Conservation (phyloP, 2,888 invertebrate genomes). For the Parelbella ahira region DNA sequence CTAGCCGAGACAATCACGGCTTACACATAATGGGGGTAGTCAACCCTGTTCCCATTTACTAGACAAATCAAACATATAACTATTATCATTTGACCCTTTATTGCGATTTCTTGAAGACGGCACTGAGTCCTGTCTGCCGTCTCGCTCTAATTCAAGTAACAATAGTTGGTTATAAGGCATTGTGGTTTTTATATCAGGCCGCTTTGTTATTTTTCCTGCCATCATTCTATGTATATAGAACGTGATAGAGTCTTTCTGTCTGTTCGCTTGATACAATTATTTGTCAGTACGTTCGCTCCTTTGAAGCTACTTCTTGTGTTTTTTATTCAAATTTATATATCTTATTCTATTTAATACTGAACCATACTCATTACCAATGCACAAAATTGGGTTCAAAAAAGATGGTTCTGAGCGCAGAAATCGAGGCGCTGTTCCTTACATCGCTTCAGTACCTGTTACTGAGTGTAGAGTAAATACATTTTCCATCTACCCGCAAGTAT, state of each 20-base stretch:
- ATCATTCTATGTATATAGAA: not conserved
- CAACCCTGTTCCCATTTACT: slow-evolving; percentile 8
- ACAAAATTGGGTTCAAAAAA: too few species aligned
- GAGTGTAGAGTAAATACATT: too few species aligned
- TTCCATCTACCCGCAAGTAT: too few species aligned
- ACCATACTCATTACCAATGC: too few species aligned
- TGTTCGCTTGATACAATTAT: too few species aligned
- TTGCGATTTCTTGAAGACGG: slow-evolving; percentile 21
- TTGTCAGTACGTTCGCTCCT: too few species aligned
- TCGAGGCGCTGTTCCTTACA: too few species aligned
- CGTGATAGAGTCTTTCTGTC: not conserved
- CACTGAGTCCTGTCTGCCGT: not conserved
- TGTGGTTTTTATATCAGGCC: slow-evolving; percentile 7
- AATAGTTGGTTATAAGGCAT: slow-evolving; percentile 19
- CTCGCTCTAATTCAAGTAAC: slow-evolving; percentile 21
- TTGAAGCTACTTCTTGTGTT: too few species aligned
- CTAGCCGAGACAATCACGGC: slow-evolving; percentile 17
- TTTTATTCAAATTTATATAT: too few species aligned
- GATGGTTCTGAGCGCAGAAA: too few species aligned
- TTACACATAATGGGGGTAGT: slow-evolving; percentile 8
- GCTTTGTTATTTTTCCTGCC: slow-evolving; percentile 12
- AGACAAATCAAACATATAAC: slow-evolving; percentile 22
- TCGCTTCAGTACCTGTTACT: too few species aligned
- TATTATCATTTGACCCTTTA: slow-evolving; percentile 21
- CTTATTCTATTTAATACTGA: too few species aligned